These are phyloP conservation scores for Erebia aethiops DNA, from an alignment of 2,888 invertebrate genomes.

Conservation along the genomic window DNA sequence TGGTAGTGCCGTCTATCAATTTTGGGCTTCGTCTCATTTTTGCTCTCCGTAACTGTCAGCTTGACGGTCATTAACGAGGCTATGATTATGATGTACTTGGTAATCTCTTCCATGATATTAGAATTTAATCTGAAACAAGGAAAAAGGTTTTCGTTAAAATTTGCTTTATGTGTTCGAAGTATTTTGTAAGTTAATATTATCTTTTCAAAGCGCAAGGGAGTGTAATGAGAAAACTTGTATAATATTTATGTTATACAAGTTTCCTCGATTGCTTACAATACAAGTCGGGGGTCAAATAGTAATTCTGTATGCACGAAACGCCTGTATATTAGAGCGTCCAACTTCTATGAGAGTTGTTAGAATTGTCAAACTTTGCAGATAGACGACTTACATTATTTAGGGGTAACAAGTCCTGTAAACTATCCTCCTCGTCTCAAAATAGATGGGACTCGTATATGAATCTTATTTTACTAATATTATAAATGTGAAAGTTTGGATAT, in stretches of 20 bases:
- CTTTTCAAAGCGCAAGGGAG: constrained; percentile 5
- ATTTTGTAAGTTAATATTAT: constrained; percentile 10
- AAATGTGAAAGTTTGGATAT: too few species aligned
- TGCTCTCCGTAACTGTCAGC: constrained; percentile 69
- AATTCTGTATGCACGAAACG: constrained; percentile 1
- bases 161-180: constrained; percentile 11
- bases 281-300: neutral
- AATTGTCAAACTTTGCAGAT: constrained; percentile 6
- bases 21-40: constrained; percentile 65
- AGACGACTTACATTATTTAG: neutral
- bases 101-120: constrained; percentile 62
- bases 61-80: constrained; percentile 71
- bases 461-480: too few species aligned
- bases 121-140: constrained; percentile 57
- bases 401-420: neutral
- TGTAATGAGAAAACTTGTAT: constrained; percentile 17
- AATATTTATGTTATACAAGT: neutral
- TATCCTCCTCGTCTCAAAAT: neutral
- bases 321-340: neutral
- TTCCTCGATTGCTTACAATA: neutral
- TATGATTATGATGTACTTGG: constrained; percentile 69
- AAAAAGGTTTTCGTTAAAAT: constrained; percentile 31
- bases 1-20: constrained; percentile 66
- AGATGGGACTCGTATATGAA: neutral
- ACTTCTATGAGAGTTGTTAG: neutral